phyloP scores from a whole-genome alignment of 2,888 invertebrate genomes.

The Pseudoips prasinana region DNA sequence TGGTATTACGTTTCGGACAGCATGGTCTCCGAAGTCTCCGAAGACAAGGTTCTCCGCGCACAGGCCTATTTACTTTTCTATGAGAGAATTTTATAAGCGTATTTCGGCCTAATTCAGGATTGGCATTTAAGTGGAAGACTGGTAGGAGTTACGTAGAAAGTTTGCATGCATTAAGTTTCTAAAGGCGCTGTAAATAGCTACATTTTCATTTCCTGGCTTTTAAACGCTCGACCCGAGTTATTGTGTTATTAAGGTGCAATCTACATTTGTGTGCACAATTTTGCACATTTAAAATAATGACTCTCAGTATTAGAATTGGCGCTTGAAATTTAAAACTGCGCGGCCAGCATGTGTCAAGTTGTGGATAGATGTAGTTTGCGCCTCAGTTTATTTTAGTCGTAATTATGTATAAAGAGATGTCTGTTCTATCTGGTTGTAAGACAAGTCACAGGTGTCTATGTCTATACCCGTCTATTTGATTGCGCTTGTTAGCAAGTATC shows the following conservation, averaged over 20 bases:
- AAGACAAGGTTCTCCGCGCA: conserved; percentile 89
- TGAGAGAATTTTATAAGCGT: conserved; percentile 92
- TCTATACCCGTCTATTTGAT: conserved; percentile 6
- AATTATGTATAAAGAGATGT: conserved; percentile 5
- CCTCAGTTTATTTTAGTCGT: too few species aligned
- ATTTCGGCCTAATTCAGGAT: conserved; percentile 25
- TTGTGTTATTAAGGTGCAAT: too few species aligned
- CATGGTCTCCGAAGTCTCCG: conserved; percentile 90
- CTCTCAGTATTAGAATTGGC: too few species aligned
- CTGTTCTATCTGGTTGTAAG: conserved; percentile 20
- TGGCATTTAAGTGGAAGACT: conserved; percentile 73
- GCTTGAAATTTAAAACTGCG: too few species aligned
- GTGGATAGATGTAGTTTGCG: too few species aligned
- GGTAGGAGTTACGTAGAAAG: conserved; percentile 40
- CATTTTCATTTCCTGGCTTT: conserved; percentile 29
- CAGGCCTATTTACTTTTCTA: conserved; percentile 98
- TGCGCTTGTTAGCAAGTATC: conserved; percentile 19
- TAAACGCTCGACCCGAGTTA: background rate
- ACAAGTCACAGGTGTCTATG: conserved; percentile 1
- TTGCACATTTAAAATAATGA: too few species aligned
- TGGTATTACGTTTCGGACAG: conserved; percentile 98
- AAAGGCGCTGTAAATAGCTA: conserved; percentile 60
- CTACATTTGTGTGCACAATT: too few species aligned
- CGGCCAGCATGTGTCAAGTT: too few species aligned
- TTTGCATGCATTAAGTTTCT: conserved; percentile 33